A percentile compares a stretch with the other conserved stretches of the same genome.
phyloP scores from a whole-genome alignment of 1,140 invertebrate genomes.

The Dreissena polymorpha region DNA sequence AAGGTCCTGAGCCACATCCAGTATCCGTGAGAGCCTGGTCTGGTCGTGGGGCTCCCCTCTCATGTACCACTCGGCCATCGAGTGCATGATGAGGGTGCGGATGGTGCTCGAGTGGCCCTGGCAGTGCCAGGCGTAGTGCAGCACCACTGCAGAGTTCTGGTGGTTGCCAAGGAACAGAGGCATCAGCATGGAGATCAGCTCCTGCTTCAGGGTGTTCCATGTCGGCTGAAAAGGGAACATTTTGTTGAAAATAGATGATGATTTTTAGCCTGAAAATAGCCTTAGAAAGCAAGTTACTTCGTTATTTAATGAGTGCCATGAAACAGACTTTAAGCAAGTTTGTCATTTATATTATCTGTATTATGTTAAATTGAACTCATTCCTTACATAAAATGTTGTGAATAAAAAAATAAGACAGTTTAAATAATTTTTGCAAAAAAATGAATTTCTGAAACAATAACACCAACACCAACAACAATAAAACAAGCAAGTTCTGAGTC shows the following conservation, averaged over 20 bases:
- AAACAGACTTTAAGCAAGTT: neutral
- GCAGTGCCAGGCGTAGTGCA: conserved; percentile 95
- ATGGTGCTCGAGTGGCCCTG: conserved; percentile 80
- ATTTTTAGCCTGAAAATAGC: no score
- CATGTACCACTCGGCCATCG: conserved; percentile 98
- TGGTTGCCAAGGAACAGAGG: conserved; percentile 96
- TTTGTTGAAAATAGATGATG: neutral
- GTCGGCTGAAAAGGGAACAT: conserved; percentile 70
- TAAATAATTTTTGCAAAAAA: neutral
- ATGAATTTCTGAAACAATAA: no score
- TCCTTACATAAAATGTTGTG: neutral
- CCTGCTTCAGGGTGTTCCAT: conserved; percentile 83
- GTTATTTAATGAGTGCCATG: neutral
- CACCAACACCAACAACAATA: no score
- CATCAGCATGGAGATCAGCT: conserved; percentile 91
- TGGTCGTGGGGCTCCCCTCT: conserved; percentile 89
- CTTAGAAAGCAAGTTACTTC: no score
- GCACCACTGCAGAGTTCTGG: conserved; percentile 92
- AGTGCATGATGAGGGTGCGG: conserved; percentile 93
- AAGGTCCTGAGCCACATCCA: conserved; percentile 98
- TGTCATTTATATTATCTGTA: neutral
- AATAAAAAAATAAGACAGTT: neutral
- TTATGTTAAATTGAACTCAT: neutral
- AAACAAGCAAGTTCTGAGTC: no score
- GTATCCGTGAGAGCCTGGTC: conserved; percentile 92